Evolutionary conservation across 2,113 vertebrate species (phyloP), one percentile per base, ranked within the genome.

Genomic region (Cyphotilapia sp.): DNA sequence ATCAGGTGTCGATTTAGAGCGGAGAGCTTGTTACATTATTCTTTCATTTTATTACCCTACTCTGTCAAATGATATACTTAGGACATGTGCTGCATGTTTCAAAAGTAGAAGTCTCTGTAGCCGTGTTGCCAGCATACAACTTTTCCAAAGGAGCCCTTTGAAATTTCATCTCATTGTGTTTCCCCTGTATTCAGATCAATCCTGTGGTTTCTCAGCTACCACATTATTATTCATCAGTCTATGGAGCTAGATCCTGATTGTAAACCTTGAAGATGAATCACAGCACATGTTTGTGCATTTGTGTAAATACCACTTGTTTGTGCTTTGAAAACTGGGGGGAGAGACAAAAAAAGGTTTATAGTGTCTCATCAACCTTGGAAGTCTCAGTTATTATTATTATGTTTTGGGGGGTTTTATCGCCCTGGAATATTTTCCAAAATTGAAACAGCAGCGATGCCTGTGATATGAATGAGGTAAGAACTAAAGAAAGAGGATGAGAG

Each of bases 1-100:
- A 88, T 85, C 95, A 83, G 93, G 90, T 95, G 94, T 91, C 87
- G 82, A 87, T 91, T 91, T 92, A 92, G 19, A 84, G 76, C 12
- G 33, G 56, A 84, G 80, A 57, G 57, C 24, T 69, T 88, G n/a
- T 54, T 22, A n/a, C 31, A 83, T 42, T 74, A 49, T 24, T 59
- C 56, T 40, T 53, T 82, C 7, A 38, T 83, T 71, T 10, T 54
- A 80, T 84, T 76, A 42, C 81, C 82, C 7, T 27, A 5, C 54
- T 33, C 7, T 80, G 42, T 78, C 19, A 40, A 17, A 84, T 3
- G 3, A 71, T n/a, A 82, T 38, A 38, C 9, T 19, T 27, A 17
- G 38, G 29, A 57, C 16, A 33, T 63, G 5, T 29, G 8, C 80
- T 14, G 14, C 19, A 33, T 69, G 54, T 89, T 85, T 47, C 40